A percentile compares a stretch with the other conserved stretches of the same genome.
phyloP scores from a whole-genome alignment of 2,888 invertebrate species.

The Synergus japonicus region DNA sequence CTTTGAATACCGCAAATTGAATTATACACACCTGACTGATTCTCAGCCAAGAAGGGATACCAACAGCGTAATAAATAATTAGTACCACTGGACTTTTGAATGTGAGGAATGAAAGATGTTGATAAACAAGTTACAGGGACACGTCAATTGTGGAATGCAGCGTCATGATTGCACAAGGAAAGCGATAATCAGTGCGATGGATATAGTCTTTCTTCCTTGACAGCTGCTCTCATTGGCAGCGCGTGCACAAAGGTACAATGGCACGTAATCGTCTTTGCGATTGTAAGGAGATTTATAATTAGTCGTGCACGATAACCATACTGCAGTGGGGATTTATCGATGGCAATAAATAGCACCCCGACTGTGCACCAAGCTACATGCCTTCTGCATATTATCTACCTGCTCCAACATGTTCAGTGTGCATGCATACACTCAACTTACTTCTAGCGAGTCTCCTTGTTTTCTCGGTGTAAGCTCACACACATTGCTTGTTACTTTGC shows the following conservation, averaged over 20 bases:
- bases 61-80: not conserved
- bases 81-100: not conserved
- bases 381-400: conserved; percentile 4
- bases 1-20: not conserved
- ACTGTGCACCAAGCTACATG: conserved; percentile 14
- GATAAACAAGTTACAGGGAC: not conserved
- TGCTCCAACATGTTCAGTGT: not conserved
- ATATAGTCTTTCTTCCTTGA: not conserved
- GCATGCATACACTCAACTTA: not conserved
- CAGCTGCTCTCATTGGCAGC: conserved; percentile 3
- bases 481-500: not conserved
- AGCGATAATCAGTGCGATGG: not conserved
- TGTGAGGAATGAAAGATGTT: not conserved
- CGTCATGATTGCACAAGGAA: not conserved
- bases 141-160: not conserved
- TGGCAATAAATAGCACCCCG: conserved; percentile 30
- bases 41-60: not conserved
- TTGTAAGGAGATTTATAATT: conserved; percentile 22
- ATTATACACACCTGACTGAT: not conserved
- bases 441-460: not conserved
- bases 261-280: conserved; percentile 19
- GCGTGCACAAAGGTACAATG: conserved; percentile 5
- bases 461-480: not conserved
- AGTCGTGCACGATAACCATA: not conserved
- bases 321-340: conserved; percentile 8